Percentiles rank a stretch among this genome's conserved stretches.
Evolutionary conservation across 2,797 vertebrate genomes (phyloP).

Genomic region (Tapirus indicus): DNA sequence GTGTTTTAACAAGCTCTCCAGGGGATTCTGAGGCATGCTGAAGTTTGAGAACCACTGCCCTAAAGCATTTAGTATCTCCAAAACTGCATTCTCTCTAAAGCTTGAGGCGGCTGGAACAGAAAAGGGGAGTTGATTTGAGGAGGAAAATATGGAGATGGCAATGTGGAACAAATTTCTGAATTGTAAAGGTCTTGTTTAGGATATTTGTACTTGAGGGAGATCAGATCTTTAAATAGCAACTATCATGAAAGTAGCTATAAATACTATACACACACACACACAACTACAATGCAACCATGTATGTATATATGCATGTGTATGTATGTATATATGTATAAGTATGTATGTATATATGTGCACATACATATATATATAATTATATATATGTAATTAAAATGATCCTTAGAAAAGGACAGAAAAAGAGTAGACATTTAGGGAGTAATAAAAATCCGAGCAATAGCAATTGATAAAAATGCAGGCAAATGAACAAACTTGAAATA

Average conservation of each 20-base stretch:
- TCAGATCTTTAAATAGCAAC: conserved; percentile 65
- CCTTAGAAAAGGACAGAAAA: conserved; percentile 39
- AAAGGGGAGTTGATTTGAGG: neutral
- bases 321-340: neutral
- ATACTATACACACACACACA: neutral
- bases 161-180: conserved; percentile 49
- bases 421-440: conserved; percentile 3
- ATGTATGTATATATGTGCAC: neutral
- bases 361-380: neutral
- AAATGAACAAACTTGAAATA: conserved; percentile 62
- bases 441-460: conserved; percentile 61
- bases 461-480: conserved; percentile 36
- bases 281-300: neutral
- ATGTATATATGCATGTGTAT: neutral
- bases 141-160: conserved; percentile 22
- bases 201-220: conserved; percentile 55
- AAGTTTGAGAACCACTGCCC: conserved; percentile 59
- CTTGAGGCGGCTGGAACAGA: neutral
- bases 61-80: conserved; percentile 57
- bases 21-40: conserved; percentile 52
- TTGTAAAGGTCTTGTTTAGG: conserved; percentile 56
- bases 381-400: conserved; percentile 8
- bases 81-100: conserved; percentile 45
- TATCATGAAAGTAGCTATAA: conserved; percentile 39
- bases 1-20: conserved; percentile 59